Conservation (phyloP, 2,113 vertebrate genomes). For the Thymallus thymallus region DNA sequence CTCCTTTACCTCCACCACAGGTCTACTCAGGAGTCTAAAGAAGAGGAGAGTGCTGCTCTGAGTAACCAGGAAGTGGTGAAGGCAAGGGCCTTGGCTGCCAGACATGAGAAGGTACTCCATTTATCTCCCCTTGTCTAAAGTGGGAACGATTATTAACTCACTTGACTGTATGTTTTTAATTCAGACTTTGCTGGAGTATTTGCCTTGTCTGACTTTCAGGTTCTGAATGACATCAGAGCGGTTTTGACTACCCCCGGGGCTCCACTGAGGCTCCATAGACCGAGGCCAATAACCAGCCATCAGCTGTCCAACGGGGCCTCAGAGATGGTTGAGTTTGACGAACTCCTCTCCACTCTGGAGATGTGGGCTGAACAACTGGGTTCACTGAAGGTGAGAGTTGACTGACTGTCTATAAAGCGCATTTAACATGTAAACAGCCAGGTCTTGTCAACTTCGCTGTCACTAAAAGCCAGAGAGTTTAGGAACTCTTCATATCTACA, state of each 20-base stretch:
- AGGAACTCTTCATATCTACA: no score
- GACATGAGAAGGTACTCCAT: no score
- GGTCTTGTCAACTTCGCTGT: background rate
- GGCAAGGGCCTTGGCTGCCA: no score
- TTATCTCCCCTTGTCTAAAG: no score
- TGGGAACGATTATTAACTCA: no score
- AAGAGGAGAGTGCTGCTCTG: constrained; percentile 41
- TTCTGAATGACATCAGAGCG: constrained; percentile 73
- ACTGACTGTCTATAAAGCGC: background rate
- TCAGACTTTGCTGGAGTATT: background rate
- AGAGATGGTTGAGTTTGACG: constrained; percentile 69
- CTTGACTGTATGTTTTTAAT: background rate
- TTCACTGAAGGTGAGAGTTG: constrained; percentile 75
- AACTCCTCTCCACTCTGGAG: constrained; percentile 77
- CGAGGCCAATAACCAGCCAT: constrained; percentile 39
- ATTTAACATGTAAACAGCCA: background rate
- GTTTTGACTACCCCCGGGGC: constrained; percentile 73
- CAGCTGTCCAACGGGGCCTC: constrained; percentile 14
- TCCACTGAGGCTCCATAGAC: constrained; percentile 66
- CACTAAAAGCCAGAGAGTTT: no score
- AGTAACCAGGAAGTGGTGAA: constrained; percentile 13
- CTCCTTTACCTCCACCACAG: constrained; percentile 3
- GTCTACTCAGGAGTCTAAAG: constrained; percentile 5
- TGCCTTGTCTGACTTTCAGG: constrained; percentile 60
- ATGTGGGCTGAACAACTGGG: constrained; percentile 84